A percentile compares a stretch with the other conserved stretches of the same genome.
These are phyloP conservation scores for Enteromius unitaeniatus DNA, from an alignment of 2,797 vertebrate species.

Conservation along the genomic window DNA sequence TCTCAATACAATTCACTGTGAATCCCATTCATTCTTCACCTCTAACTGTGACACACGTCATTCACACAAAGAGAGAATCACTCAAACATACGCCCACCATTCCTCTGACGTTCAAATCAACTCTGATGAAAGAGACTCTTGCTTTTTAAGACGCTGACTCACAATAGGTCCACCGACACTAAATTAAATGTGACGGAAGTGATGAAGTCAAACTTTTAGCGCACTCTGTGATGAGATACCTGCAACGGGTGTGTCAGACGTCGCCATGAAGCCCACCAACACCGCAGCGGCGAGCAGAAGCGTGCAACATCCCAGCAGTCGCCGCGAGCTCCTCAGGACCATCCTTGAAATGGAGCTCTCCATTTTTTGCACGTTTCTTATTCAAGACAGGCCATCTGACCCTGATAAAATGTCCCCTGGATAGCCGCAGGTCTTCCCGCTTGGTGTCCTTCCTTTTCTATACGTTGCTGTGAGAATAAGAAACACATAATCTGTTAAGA, in stretches of 20 bases:
- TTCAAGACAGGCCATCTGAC: constrained; percentile 53
- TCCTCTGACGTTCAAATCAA: constrained; percentile 20
- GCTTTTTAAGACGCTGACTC: constrained; percentile 2
- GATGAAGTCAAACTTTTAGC: neutral
- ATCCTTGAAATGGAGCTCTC: constrained; percentile 64
- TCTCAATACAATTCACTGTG: constrained; percentile 13
- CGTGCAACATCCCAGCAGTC: constrained; percentile 48
- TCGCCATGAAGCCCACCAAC: constrained; percentile 68
- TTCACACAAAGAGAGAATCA: constrained; percentile 33
- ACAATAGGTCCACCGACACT: neutral
- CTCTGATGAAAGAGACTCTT: neutral
- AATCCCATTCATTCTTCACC: constrained; percentile 27
- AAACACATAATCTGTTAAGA: neutral
- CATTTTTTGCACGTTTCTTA: constrained; percentile 57
- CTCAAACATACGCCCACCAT: constrained; percentile 6
- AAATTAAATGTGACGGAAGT: neutral
- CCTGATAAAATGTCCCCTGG: constrained; percentile 55
- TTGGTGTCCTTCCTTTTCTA: constrained; percentile 33
- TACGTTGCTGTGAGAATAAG: constrained; percentile 33
- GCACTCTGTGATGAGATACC: constrained; percentile 62
- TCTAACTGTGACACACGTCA: constrained; percentile 30
- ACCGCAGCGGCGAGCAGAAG: constrained; percentile 65
- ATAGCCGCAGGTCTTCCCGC: constrained; percentile 38
- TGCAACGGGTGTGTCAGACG: constrained; percentile 69
- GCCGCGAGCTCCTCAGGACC: constrained; percentile 51